Conservation (phyloP, 2,888 invertebrate species). For the Priocnemis perturbator region DNA sequence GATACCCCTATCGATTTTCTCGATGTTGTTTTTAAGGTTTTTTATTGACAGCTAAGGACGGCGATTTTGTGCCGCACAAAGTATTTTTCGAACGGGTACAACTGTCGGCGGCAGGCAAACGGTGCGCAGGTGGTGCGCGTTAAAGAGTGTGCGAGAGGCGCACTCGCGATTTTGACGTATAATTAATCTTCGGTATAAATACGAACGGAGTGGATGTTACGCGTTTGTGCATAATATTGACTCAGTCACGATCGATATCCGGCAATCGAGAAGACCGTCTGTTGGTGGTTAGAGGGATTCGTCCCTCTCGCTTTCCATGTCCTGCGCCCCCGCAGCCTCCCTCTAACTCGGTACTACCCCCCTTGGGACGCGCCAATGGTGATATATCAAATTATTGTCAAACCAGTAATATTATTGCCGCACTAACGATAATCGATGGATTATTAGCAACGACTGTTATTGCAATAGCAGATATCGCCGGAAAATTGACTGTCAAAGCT, state of each 20-base stretch:
- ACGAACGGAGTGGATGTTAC: slow-evolving; percentile 36
- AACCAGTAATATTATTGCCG: slow-evolving; percentile 57
- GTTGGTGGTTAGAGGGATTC: slow-evolving; percentile 52
- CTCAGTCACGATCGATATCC: slow-evolving; percentile 51
- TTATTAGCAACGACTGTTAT: slow-evolving; percentile 53
- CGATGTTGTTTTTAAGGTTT: too few species aligned
- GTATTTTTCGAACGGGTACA: too few species aligned
- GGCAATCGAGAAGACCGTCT: slow-evolving; percentile 56
- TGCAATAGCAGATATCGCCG: slow-evolving; percentile 42
- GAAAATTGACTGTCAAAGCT: slow-evolving; percentile 30
- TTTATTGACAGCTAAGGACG: too few species aligned
- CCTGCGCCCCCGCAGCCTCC: slow-evolving; percentile 9
- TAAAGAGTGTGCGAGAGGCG: too few species aligned
- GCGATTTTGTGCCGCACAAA: too few species aligned
- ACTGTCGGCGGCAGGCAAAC: too few species aligned
- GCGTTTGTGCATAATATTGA: slow-evolving; percentile 42
- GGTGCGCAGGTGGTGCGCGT: too few species aligned
- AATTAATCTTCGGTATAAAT: slow-evolving; percentile 54
- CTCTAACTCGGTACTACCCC: slow-evolving; percentile 16
- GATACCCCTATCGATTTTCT: too few species aligned
- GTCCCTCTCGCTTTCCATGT: too few species aligned
- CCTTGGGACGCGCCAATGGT: slow-evolving; percentile 46
- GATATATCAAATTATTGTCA: slow-evolving; percentile 61
- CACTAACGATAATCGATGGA: slow-evolving; percentile 58
- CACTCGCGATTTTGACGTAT: slow-evolving; percentile 22